phyloP scores from a whole-genome alignment of 2,113 vertebrate species.

The Salvelinus fontinalis region DNA sequence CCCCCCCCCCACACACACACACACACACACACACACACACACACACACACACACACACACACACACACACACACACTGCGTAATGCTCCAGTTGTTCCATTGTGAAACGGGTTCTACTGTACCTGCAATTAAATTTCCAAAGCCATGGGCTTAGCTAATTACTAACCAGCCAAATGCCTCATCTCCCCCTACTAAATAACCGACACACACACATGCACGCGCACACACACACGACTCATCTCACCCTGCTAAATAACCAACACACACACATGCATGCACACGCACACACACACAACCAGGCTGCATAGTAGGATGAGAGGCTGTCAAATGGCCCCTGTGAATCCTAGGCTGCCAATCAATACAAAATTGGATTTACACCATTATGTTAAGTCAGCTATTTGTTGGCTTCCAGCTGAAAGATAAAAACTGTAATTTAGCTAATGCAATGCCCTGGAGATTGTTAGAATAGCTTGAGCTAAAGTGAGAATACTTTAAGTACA shows the following conservation, averaged over 20 bases:
- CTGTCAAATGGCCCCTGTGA: slow-evolving; percentile 44
- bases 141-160: slow-evolving; percentile 70
- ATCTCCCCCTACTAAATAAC: slow-evolving; percentile 22
- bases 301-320: slow-evolving; percentile 54
- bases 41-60: no score
- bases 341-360: slow-evolving; percentile 66
- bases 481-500: slow-evolving; percentile 13
- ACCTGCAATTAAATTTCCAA: slow-evolving; percentile 73
- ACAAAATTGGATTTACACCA: slow-evolving; percentile 67
- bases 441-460: slow-evolving; percentile 44
- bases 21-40: slow-evolving; percentile 12
- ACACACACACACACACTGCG: slow-evolving; percentile 31
- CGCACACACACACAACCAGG: slow-evolving; percentile 22
- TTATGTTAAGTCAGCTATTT: slow-evolving; percentile 68
- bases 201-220: no score
- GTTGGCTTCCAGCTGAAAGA: slow-evolving; percentile 61
- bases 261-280: no score
- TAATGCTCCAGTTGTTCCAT: slow-evolving; percentile 62
- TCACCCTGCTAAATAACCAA: no score
- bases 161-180: slow-evolving; percentile 54
- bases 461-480: background rate
- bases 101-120: slow-evolving; percentile 55
- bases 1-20: no score
- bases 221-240: slow-evolving; percentile 16
- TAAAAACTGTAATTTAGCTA: slow-evolving; percentile 68